Base-by-base conservation (phyloP, 1,140 invertebrate genomes). In the Papilio polyxenes region DNA sequence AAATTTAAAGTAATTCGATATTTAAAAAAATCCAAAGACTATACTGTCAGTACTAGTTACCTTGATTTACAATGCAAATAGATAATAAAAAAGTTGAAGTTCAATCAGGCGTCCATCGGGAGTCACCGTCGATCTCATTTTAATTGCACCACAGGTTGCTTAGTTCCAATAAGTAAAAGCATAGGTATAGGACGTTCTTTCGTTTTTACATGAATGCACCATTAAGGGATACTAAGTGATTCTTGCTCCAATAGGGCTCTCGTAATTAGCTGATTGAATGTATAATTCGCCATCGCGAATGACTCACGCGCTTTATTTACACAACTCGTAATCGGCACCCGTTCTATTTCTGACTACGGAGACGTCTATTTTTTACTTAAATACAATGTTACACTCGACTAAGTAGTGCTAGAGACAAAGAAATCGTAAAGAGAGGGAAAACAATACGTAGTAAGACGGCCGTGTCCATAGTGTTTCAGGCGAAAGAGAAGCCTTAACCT, bases 401-500 rank as follows among this genome's bases (percentile, higher is more conserved):
- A 53, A 77, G 75, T 53, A 53, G 75, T 20, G 75, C 75, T 51
- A 77, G 75, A 53, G 44, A 77, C 75, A 77, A 77, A 83, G 72
- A 83, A 81, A 84, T 84, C 82, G 59, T n/a, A 82, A 82, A 82
- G 83, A 84, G 81, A 84, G 81, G 81, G 83, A 82, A 82, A 84
- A 82, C 77, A 77, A 37, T 69, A 69, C 72, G 15, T 56, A 75
- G 75, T 75, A 62, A 80, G 37, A 56, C 76, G 74, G 74, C 44
- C 56, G 80, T 77, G 13, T n/a, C n/a, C 56, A 53, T 75, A 75
- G 69, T 84, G 85, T 89, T 86, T 85, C 83, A 84, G 37, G 31
- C 84, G 88, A 89, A 87, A 89, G 83, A 87, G 82, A 82, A 88
- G 86, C 93, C 92, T 94, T 92, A 92, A 93, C 93, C 92, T 83